phyloP scores from a whole-genome alignment of 2,797 vertebrate genomes.

The Sarcoramphus papa region DNA sequence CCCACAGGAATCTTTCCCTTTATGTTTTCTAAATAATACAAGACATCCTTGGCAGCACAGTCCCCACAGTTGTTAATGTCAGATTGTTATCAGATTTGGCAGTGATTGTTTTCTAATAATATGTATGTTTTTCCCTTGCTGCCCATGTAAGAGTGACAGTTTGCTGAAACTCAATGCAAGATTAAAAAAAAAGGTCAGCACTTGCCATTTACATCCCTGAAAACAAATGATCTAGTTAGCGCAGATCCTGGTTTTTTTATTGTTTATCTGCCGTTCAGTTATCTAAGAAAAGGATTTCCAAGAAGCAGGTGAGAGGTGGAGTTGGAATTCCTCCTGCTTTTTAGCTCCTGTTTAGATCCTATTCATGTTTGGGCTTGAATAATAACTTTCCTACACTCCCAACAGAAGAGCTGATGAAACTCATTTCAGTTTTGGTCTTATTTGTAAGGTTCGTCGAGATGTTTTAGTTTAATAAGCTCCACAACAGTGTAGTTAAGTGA shows the following conservation, averaged over 20 bases:
- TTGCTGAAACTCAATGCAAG: conserved; percentile 14
- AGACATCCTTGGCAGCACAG: conserved; percentile 48
- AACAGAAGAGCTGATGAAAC: background rate
- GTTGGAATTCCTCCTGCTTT: background rate
- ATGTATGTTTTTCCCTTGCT: conserved; percentile 41
- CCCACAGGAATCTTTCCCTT: conserved; percentile 41
- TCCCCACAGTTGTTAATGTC: conserved; percentile 60
- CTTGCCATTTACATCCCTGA: background rate
- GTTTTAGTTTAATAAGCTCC: background rate
- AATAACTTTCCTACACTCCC: background rate
- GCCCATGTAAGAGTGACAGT: conserved; percentile 40
- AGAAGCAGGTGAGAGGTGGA: background rate
- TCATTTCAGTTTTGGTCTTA: background rate
- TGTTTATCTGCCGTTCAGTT: background rate
- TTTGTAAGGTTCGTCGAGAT: background rate
- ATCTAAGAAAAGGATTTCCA: background rate
- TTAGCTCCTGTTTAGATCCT: background rate
- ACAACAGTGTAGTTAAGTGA: background rate
- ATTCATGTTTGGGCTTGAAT: background rate
- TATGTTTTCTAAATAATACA: conserved; percentile 49
- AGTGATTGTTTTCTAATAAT: conserved; percentile 60
- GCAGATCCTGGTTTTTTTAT: background rate
- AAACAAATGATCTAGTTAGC: background rate
- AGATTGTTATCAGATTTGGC: conserved; percentile 61
- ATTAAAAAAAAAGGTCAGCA: conserved; percentile 12